A percentile compares a stretch with the other conserved stretches of the same genome.
Conservation (phyloP, 2,113 vertebrate species). For the Heterotis niloticus region DNA sequence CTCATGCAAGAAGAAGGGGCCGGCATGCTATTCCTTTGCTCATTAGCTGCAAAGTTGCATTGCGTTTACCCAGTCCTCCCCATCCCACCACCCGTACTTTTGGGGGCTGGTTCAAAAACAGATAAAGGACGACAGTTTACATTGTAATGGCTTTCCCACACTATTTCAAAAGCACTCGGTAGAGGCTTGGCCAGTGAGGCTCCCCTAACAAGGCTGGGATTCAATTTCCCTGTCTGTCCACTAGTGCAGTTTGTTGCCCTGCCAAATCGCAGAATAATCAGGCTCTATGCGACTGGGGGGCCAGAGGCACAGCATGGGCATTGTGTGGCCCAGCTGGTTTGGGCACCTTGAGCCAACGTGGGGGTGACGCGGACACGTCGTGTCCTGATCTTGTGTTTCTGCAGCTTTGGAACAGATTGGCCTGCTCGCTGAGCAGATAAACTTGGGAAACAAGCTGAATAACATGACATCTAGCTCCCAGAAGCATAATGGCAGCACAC, state of each 20-base stretch:
- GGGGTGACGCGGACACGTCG: conserved; percentile 20
- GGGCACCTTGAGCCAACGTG: conserved; percentile 1
- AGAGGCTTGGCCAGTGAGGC: not conserved
- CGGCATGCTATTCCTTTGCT: not conserved
- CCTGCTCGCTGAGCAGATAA: not conserved
- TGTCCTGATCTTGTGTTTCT: conserved; percentile 17
- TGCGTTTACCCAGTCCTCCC: too few relatives aligned
- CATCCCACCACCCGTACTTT: not conserved
- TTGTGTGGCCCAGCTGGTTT: conserved; percentile 25
- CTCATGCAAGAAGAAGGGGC: not conserved
- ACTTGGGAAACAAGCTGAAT: not conserved
- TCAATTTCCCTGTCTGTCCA: conserved; percentile 35
- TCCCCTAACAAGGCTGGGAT: conserved; percentile 25
- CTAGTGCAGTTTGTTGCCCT: conserved; percentile 20
- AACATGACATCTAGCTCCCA: not conserved
- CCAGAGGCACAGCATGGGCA: conserved; percentile 21
- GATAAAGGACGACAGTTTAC: conserved; percentile 22
- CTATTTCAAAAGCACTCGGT: conserved; percentile 22
- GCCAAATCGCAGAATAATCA: conserved; percentile 32
- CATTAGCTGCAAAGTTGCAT: not conserved
- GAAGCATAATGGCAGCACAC: not conserved
- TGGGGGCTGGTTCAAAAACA: not conserved
- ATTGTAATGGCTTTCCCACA: conserved; percentile 35
- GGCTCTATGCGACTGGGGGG: conserved; percentile 19
- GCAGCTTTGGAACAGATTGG: conserved; percentile 3